These are phyloP conservation scores for Euwallacea fornicatus DNA, from an alignment of 1,140 invertebrate species.

Conservation along the genomic window DNA sequence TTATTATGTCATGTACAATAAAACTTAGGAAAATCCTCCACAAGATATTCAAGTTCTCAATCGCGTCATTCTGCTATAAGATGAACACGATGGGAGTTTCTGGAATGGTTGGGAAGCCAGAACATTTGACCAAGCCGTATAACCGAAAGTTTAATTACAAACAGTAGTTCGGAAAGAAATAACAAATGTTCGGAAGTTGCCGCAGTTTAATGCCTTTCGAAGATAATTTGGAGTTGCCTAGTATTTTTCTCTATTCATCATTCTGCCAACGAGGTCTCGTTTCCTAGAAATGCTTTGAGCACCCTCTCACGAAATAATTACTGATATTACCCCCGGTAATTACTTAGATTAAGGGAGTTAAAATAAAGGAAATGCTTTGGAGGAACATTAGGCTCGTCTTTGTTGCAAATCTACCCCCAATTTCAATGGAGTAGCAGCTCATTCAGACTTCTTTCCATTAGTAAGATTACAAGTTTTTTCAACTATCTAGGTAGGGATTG, in stretches of 20 bases:
- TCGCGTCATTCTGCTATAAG: background rate
- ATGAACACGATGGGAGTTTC: too few species aligned
- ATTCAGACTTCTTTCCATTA: too few species aligned
- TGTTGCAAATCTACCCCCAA: background rate
- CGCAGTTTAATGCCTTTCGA: conserved; percentile 8
- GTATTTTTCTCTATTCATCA: conserved; percentile 18
- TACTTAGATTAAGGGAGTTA: conserved; percentile 7
- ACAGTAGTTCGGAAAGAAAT: background rate
- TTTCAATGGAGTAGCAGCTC: too few species aligned
- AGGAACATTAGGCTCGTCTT: conserved; percentile 1
- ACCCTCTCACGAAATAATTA: conserved; percentile 13
- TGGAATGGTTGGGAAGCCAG: too few species aligned
- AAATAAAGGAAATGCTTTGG: conserved; percentile 8
- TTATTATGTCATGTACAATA: too few species aligned
- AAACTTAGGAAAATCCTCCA: too few species aligned
- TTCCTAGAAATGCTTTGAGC: conserved; percentile 8
- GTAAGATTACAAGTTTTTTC: too few species aligned
- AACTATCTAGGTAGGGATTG: too few species aligned
- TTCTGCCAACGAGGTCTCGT: conserved; percentile 10
- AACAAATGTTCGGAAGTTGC: conserved; percentile 1
- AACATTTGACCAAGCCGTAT: too few species aligned
- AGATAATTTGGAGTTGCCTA: conserved; percentile 18
- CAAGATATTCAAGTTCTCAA: too few species aligned
- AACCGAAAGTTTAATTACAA: too few species aligned
- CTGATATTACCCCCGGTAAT: conserved; percentile 13